phyloP scores from a whole-genome alignment of 2,888 invertebrate species.

The Neria commutata region DNA sequence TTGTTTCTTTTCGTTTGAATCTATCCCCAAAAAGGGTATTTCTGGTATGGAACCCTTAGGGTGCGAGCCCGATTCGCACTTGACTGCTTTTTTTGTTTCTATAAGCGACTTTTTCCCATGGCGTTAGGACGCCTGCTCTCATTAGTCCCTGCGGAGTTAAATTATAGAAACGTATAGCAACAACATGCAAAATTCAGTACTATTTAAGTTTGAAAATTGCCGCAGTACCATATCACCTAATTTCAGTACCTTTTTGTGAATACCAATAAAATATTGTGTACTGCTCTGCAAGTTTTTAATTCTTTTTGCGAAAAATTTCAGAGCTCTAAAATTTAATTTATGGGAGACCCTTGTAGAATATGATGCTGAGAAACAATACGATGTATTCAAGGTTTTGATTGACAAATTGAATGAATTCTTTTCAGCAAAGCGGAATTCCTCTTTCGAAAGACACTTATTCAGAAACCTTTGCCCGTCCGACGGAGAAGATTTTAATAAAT shows the following conservation, averaged over 20 bases:
- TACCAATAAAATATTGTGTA: too few species aligned
- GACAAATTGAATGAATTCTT: constrained; percentile 30
- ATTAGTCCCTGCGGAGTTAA: too few species aligned
- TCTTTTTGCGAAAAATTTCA: constrained; percentile 29
- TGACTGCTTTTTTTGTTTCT: too few species aligned
- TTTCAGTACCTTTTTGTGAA: too few species aligned
- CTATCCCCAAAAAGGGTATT: too few species aligned
- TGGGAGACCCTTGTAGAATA: constrained; percentile 24
- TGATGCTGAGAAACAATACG: constrained; percentile 10
- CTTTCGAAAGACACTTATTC: constrained; percentile 45
- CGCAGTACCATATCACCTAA: too few species aligned
- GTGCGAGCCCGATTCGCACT: too few species aligned
- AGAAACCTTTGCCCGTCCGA: constrained; percentile 34
- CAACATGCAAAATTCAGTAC: constrained; percentile 29
- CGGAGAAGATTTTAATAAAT: constrained; percentile 47
- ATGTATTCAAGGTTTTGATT: constrained; percentile 27
- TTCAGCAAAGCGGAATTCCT: constrained; percentile 32
- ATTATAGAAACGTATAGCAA: too few species aligned
- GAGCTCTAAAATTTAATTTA: constrained; percentile 28
- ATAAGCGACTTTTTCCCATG: too few species aligned
- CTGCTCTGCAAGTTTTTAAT: constrained; percentile 24
- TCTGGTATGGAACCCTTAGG: too few species aligned
- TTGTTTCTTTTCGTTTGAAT: too few species aligned
- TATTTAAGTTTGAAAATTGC: constrained; percentile 33
- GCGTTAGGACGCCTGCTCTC: too few species aligned